Evolutionary conservation across 2,113 vertebrate species (phyloP).

Genomic region (Galeopterus variegatus): DNA sequence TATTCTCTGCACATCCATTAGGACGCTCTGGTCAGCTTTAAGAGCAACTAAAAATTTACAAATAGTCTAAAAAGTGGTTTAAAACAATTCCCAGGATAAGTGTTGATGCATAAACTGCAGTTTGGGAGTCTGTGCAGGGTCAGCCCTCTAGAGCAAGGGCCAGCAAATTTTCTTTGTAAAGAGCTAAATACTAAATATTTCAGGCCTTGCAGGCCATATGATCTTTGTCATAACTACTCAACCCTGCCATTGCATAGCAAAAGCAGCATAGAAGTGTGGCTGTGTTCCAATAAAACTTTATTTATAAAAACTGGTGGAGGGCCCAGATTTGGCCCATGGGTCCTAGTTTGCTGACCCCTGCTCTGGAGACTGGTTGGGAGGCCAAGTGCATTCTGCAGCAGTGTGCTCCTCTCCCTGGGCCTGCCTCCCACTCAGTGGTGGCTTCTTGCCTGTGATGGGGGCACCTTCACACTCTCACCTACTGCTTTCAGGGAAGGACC

Average conservation of each 20-base stretch:
- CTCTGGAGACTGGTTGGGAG: not conserved
- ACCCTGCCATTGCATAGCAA: not conserved
- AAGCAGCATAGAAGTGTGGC: not conserved
- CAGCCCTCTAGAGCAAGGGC: not conserved
- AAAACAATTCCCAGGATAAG: not conserved
- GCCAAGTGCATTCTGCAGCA: not conserved
- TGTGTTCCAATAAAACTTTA: constrained; percentile 70
- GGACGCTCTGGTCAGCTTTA: not conserved
- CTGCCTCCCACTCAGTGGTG: not conserved
- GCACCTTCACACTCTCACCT: not conserved
- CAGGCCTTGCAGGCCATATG: not conserved
- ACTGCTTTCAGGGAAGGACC: not conserved
- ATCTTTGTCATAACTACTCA: constrained; percentile 19
- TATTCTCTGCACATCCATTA: not conserved
- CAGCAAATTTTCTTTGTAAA: constrained; percentile 35
- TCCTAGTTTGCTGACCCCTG: not conserved
- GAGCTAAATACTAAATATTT: constrained; percentile 52
- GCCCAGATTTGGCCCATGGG: not conserved
- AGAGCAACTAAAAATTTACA: not conserved
- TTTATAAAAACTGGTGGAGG: constrained; percentile 6
- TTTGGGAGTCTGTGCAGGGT: not conserved
- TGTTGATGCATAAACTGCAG: not conserved
- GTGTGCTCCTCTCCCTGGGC: not conserved
- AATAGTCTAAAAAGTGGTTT: not conserved
- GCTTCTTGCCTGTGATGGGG: not conserved